Percentiles rank a stretch among this genome's conserved stretches.
These are phyloP conservation scores for Drosophila quadrilineata DNA, from an alignment of 1,140 invertebrate species.

Conservation along the genomic window DNA sequence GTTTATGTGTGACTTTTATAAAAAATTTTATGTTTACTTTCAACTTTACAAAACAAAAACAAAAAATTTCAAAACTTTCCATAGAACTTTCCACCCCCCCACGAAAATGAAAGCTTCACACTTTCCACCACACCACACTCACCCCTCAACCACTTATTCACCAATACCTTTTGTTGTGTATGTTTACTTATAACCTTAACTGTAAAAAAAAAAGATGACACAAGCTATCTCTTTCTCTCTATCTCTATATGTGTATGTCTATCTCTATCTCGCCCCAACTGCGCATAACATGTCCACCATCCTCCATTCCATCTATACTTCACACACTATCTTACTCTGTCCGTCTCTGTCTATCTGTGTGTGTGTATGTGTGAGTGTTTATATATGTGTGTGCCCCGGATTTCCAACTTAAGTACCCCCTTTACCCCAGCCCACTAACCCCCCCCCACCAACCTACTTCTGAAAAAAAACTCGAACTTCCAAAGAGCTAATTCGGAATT, in stretches of 20 bases:
- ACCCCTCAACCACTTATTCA: constrained; percentile 17
- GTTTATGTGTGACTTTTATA: constrained; percentile 75
- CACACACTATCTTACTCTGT: not conserved
- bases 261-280: constrained; percentile 26
- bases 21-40: constrained; percentile 51
- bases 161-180: constrained; percentile 33
- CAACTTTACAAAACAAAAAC: constrained; percentile 10
- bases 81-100: constrained; percentile 36
- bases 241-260: constrained; percentile 32
- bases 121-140: constrained; percentile 18
- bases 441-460: constrained; percentile 2
- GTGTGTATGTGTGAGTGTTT: constrained; percentile 20
- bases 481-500: constrained; percentile 74
- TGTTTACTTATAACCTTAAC: constrained; percentile 36
- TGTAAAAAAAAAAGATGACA: no score
- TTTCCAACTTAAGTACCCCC: no score
- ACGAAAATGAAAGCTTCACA: no score
- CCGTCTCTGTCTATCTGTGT: not conserved
- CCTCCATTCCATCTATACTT: no score
- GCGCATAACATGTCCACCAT: constrained; percentile 16
- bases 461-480: constrained; percentile 16
- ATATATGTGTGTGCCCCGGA: no score
- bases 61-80: constrained; percentile 33
- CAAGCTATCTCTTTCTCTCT: constrained; percentile 38
- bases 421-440: no score